phyloP scores from a whole-genome alignment of 2,113 vertebrate genomes.

The Trogon surrucura region DNA sequence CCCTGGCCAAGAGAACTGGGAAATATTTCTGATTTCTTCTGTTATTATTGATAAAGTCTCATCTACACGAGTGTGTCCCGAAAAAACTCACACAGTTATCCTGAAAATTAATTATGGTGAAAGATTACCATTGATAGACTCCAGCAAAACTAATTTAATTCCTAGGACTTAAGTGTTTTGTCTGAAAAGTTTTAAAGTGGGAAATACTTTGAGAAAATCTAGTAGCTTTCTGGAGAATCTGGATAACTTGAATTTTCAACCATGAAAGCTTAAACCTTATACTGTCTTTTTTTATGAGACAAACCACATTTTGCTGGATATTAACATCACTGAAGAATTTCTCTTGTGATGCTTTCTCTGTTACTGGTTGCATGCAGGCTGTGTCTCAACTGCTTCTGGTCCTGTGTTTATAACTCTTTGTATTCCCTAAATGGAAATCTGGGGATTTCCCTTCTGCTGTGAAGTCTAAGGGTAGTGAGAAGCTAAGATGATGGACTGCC shows the following conservation, averaged over 20 bases:
- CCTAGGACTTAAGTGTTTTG: not conserved
- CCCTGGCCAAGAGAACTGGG: not conserved
- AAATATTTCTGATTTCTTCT: not conserved
- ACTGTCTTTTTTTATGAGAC: not conserved
- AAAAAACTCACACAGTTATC: not conserved
- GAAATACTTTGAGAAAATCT: not conserved
- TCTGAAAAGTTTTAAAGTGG: not conserved
- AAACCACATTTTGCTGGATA: not conserved
- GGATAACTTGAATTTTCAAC: not conserved
- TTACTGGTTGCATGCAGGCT: not conserved
- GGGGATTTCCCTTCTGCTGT: not conserved
- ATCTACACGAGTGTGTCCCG: not conserved
- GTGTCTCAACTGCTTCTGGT: not conserved
- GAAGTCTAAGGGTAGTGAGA: not conserved
- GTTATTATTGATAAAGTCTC: conserved; percentile 5
- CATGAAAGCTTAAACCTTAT: not conserved
- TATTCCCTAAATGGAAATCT: not conserved
- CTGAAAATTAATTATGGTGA: conserved; percentile 6
- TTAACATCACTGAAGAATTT: not conserved
- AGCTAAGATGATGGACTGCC: not conserved
- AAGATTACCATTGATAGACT: not conserved
- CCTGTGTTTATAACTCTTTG: not conserved
- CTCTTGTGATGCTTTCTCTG: not conserved
- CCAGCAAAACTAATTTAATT: not conserved
- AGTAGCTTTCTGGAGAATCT: not conserved